Conservation (phyloP, 2,888 invertebrate genomes). For the Nasonovia ribisnigri region DNA sequence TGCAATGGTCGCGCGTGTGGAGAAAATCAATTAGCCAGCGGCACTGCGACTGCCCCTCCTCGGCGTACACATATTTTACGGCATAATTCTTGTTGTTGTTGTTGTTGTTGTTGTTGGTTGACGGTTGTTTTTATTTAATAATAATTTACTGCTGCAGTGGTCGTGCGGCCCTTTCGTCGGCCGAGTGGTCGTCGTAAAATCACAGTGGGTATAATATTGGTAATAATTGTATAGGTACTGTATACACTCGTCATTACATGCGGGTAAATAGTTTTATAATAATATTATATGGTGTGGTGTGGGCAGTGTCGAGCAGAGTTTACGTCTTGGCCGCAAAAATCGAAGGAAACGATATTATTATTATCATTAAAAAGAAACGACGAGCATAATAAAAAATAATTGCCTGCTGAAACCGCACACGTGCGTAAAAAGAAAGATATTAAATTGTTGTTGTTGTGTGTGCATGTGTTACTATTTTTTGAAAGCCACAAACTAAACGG, state of each 20-base stretch:
- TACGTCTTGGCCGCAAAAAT: constrained; percentile 3
- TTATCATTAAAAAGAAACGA: neutral
- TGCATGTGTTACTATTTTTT: neutral
- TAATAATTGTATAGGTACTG: neutral
- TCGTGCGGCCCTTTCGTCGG: neutral
- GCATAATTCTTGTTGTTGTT: neutral
- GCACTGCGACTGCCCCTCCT: neutral
- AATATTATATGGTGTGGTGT: neutral
- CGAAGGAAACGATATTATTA: neutral
- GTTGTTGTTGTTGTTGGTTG: too few species aligned
- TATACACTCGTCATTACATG: neutral
- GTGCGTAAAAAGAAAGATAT: neutral
- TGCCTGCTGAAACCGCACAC: constrained; percentile 20
- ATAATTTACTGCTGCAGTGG: neutral
- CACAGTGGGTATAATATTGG: neutral
- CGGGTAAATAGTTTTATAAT: neutral
- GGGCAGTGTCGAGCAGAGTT: neutral
- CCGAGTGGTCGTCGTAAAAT: neutral
- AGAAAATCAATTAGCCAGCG: constrained; percentile 53
- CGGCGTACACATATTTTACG: neutral
- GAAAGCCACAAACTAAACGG: constrained; percentile 21
- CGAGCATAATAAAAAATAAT: constrained; percentile 20
- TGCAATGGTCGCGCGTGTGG: neutral
- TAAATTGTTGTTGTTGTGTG: neutral
- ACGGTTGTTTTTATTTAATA: too few species aligned